Percentiles rank a stretch among this genome's conserved stretches.
These are phyloP conservation scores for Eurytoma californica DNA, from an alignment of 2,888 invertebrate species.

Conservation along the genomic window DNA sequence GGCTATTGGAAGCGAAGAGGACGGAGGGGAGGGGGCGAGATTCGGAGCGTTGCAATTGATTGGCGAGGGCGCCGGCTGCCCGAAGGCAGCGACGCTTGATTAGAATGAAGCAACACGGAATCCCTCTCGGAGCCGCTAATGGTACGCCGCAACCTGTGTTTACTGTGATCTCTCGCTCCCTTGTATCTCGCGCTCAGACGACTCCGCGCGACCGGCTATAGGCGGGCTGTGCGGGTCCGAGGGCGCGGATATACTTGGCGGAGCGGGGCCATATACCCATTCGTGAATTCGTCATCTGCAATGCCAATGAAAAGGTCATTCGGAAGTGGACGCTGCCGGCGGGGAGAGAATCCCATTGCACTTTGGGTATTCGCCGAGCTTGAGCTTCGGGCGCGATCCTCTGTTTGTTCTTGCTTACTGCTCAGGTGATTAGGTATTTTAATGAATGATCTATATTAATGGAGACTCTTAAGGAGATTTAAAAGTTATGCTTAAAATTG, in stretches of 20 bases:
- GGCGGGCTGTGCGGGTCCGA: background rate
- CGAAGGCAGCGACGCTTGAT: conserved; percentile 68
- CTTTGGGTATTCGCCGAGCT: too few species aligned
- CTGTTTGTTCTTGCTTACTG: too few species aligned
- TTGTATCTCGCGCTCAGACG: conserved; percentile 58
- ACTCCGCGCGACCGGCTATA: too few species aligned
- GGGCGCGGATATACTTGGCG: background rate
- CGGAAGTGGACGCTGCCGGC: conserved; percentile 22
- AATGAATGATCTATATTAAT: too few species aligned
- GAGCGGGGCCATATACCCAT: background rate
- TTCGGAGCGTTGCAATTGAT: conserved; percentile 71
- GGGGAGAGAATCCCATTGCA: background rate
- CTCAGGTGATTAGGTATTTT: too few species aligned
- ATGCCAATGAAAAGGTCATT: conserved; percentile 69
- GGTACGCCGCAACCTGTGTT: conserved; percentile 73
- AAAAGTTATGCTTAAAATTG: too few species aligned
- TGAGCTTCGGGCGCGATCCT: too few species aligned
- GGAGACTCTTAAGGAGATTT: too few species aligned
- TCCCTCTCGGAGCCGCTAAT: conserved; percentile 74
- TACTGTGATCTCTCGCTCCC: conserved; percentile 73
- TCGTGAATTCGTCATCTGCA: conserved; percentile 69
- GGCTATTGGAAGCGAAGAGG: conserved; percentile 10
- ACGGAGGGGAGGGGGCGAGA: conserved; percentile 60
- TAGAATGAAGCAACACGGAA: conserved; percentile 74
- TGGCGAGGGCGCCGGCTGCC: conserved; percentile 64